Conservation (phyloP, 2,888 invertebrate genomes). For the Archaeoteleia sp. region DNA sequence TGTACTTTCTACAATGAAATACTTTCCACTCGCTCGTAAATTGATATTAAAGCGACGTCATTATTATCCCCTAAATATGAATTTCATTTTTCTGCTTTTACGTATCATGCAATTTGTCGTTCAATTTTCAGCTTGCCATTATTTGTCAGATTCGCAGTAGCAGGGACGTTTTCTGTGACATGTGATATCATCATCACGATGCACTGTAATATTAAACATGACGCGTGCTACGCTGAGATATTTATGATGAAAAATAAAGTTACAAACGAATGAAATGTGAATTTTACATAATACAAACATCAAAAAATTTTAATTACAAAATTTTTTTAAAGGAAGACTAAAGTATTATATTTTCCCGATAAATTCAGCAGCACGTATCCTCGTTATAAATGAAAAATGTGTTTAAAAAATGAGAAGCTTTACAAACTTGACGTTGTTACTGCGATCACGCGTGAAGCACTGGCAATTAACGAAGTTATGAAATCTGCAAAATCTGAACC, state of each 20-base stretch:
- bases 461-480: no score
- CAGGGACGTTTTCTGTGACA: slow-evolving; percentile 16
- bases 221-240: not conserved
- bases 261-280: not conserved
- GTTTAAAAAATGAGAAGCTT: no score
- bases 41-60: not conserved
- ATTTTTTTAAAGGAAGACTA: no score
- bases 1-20: not conserved
- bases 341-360: no score
- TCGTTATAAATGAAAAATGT: no score
- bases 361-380: no score
- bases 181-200: slow-evolving; percentile 26
- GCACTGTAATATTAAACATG: slow-evolving; percentile 18
- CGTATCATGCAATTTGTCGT: slow-evolving; percentile 9
- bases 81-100: not conserved
- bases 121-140: slow-evolving; percentile 16
- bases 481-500: no score
- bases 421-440: no score
- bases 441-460: no score
- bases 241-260: slow-evolving; percentile 3
- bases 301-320: no score
- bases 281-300: not conserved
- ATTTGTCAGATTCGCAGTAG: slow-evolving; percentile 8
- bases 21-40: no score
- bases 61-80: not conserved